Percentiles rank a stretch among this genome's conserved stretches.
phyloP scores from a whole-genome alignment of 2,888 invertebrate species.

The Andrena praecox region DNA sequence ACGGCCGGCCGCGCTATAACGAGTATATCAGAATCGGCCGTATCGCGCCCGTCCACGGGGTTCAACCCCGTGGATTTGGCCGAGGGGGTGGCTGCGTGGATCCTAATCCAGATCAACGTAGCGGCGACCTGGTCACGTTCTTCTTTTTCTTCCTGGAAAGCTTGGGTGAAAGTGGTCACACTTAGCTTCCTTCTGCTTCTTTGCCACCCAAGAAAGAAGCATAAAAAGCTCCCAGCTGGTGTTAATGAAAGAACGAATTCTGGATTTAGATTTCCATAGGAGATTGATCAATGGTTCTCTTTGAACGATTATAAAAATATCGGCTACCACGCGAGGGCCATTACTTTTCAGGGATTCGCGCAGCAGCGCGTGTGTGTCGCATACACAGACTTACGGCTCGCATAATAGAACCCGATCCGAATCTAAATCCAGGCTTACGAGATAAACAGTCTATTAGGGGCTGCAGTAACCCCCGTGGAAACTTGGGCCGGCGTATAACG shows the following conservation, averaged over 20 bases:
- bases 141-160: background rate
- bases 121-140: constrained; percentile 26
- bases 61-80: constrained; percentile 42
- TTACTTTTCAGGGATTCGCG: constrained; percentile 12
- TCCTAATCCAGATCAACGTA: constrained; percentile 55
- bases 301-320: background rate
- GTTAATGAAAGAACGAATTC: too few relatives aligned
- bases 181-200: background rate
- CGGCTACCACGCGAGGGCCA: background rate
- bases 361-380: background rate
- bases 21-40: constrained; percentile 65
- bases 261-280: background rate
- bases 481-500: constrained; percentile 71
- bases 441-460: constrained; percentile 82
- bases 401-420: constrained; percentile 74
- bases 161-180: background rate
- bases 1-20: constrained; percentile 60
- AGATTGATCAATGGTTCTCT: background rate
- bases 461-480: constrained; percentile 65
- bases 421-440: constrained; percentile 82
- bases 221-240: too few relatives aligned
- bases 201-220: too few relatives aligned
- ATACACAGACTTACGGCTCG: constrained; percentile 27
- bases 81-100: constrained; percentile 19
- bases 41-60: constrained; percentile 60